Evolutionary conservation across 1,140 invertebrate genomes (phyloP).

Genomic region (Drosophila orosa): DNA sequence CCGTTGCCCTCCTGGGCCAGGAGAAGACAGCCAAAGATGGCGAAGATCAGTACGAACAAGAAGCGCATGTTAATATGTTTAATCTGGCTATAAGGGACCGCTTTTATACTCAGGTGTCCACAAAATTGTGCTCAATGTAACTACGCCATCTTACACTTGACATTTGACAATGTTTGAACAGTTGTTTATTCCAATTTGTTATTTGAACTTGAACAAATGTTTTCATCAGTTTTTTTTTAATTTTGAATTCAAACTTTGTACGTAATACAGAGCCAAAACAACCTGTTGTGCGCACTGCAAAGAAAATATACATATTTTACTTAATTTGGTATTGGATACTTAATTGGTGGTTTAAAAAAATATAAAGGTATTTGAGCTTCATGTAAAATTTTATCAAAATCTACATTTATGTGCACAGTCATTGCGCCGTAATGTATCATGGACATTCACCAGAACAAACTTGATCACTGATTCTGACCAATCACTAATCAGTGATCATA

Average conservation of each 20-base stretch:
- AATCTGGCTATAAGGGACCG: neutral
- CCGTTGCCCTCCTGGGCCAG: conserved; percentile 9
- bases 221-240: neutral
- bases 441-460: no score
- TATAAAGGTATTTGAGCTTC: no score
- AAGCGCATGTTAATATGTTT: conserved; percentile 11
- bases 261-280: neutral
- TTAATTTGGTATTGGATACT: no score
- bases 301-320: neutral
- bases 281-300: neutral
- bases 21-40: conserved; percentile 20
- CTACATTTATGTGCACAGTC: no score
- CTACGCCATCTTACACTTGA: conserved; percentile 11
- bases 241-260: neutral
- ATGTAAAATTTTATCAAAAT: no score
- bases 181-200: conserved; percentile 12
- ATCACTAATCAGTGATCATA: no score
- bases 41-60: conserved; percentile 12
- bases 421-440: no score
- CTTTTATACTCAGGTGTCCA: conserved; percentile 19
- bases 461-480: no score
- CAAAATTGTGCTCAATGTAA: conserved; percentile 1
- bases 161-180: conserved; percentile 11
- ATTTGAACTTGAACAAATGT: conserved; percentile 12
- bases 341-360: no score